A percentile compares a stretch with the other conserved stretches of the same genome.
Conservation (phyloP, 2,888 invertebrate species). For the Heliconius hortense region DNA sequence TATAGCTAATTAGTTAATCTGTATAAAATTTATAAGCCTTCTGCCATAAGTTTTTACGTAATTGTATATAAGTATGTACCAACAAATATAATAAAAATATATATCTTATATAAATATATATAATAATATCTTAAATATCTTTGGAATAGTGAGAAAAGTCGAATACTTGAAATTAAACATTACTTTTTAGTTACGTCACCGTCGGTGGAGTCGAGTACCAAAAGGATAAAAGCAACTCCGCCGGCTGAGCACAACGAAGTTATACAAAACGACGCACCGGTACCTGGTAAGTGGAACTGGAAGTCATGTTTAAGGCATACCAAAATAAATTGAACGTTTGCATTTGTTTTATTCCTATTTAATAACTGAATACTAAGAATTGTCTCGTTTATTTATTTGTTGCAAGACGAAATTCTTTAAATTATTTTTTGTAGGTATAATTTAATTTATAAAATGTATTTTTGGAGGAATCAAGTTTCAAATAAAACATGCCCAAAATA, state of each 20-base stretch:
- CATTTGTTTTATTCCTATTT: not conserved
- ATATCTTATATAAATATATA: too few species aligned
- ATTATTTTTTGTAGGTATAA: not conserved
- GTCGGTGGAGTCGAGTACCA: constrained; percentile 50
- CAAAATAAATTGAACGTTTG: not conserved
- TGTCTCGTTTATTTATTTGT: constrained; percentile 10
- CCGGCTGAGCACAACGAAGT: constrained; percentile 67
- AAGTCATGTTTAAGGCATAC: constrained; percentile 1
- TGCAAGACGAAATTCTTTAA: not conserved
- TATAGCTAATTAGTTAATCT: too few species aligned
- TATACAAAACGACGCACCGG: constrained; percentile 64
- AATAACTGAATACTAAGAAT: constrained; percentile 16
- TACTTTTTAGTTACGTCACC: constrained; percentile 39
- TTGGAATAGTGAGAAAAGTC: not conserved
- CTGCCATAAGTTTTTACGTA: too few species aligned
- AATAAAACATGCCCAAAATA: not conserved
- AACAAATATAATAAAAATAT: too few species aligned
- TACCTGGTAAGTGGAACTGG: constrained; percentile 41
- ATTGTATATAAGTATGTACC: too few species aligned
- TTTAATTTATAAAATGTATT: not conserved
- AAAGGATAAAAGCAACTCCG: constrained; percentile 62
- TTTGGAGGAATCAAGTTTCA: not conserved
- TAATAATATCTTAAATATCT: not conserved
- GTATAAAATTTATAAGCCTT: too few species aligned
- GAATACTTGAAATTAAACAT: not conserved